Percentiles rank a stretch among this genome's conserved stretches.
These are phyloP conservation scores for Stichodactyla helianthus DNA, from an alignment of 64 coral and sea anemone genomes.

Conservation along the genomic window DNA sequence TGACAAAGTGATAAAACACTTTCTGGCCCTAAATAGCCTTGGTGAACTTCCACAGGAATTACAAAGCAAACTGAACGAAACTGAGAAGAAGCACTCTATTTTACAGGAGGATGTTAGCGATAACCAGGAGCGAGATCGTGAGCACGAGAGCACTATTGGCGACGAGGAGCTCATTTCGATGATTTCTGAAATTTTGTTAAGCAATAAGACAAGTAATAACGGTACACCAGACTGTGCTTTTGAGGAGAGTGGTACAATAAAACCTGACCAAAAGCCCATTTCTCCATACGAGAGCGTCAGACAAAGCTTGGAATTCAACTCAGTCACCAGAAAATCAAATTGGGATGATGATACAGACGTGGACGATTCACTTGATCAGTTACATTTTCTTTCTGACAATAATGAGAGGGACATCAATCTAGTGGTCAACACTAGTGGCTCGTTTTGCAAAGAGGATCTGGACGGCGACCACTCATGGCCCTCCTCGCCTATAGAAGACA, in stretches of 20 bases:
- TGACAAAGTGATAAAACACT: background rate
- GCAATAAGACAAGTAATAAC: background rate
- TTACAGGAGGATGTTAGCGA: background rate
- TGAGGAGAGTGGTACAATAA: background rate
- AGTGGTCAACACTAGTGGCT: background rate
- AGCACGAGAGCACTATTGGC: background rate
- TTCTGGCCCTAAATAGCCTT: background rate
- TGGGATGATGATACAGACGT: background rate
- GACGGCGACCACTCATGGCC: background rate
- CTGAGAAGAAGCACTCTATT: background rate
- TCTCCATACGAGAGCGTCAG: background rate
- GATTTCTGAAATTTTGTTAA: conserved; percentile 1
- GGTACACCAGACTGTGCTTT: background rate
- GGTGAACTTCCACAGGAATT: background rate
- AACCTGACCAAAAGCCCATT: background rate
- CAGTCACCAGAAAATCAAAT: background rate
- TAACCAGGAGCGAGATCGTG: background rate
- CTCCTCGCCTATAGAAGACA: background rate
- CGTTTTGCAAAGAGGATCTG: background rate
- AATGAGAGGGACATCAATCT: background rate
- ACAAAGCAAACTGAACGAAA: background rate
- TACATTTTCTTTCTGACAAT: background rate
- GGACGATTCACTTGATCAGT: background rate
- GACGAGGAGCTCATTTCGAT: background rate
- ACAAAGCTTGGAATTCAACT: background rate